Conservation (phyloP, 1,140 invertebrate genomes). For the Camponotus pennsylvanicus region DNA sequence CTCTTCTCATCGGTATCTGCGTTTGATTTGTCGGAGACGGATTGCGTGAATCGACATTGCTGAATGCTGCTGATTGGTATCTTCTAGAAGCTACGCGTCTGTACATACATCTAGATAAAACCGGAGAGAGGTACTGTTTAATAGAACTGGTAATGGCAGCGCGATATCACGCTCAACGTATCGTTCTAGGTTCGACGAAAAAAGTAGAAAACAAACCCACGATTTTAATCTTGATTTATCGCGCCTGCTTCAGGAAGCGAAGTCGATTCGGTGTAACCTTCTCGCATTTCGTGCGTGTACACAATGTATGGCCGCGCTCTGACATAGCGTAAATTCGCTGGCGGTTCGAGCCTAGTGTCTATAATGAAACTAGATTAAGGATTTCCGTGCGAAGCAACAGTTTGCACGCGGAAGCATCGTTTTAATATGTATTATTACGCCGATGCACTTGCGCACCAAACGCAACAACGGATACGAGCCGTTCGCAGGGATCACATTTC, state of each 20-base stretch:
- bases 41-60: slow-evolving; percentile 69
- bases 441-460: slow-evolving; percentile 60
- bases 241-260: slow-evolving; percentile 39
- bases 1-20: slow-evolving; percentile 16
- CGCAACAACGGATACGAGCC: slow-evolving; percentile 39
- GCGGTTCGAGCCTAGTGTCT: neutral
- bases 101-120: slow-evolving; percentile 58
- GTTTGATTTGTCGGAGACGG: slow-evolving; percentile 62
- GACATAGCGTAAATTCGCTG: neutral
- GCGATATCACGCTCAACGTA: slow-evolving; percentile 49
- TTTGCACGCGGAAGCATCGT: slow-evolving; percentile 43
- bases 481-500: slow-evolving; percentile 61
- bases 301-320: neutral
- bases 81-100: slow-evolving; percentile 33
- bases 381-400: slow-evolving; percentile 53
- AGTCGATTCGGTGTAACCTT: slow-evolving; percentile 34
- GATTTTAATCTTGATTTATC: slow-evolving; percentile 62
- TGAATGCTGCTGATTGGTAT: slow-evolving; percentile 62
- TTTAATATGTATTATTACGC: slow-evolving; percentile 50
- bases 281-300: slow-evolving; percentile 29
- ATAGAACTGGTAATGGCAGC: slow-evolving; percentile 68
- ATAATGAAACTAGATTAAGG: slow-evolving; percentile 60
- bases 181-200: slow-evolving; percentile 28
- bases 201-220: slow-evolving; percentile 24
- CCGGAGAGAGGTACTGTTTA: slow-evolving; percentile 63